Evolutionary conservation across 2,797 vertebrate species (phyloP).

Genomic region (Acanthurus leucopareius): DNA sequence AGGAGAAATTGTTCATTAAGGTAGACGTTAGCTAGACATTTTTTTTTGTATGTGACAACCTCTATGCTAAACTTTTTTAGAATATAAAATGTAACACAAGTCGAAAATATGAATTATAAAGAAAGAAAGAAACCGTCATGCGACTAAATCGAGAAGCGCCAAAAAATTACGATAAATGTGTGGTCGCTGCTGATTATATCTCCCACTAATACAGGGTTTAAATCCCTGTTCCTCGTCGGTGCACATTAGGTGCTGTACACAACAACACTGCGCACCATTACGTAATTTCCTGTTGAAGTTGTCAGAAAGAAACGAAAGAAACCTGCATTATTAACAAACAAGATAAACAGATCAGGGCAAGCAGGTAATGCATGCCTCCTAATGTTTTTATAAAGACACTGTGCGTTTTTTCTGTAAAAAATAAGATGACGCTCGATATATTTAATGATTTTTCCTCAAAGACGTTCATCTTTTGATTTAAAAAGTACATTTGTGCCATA

Average conservation of each 20-base stretch:
- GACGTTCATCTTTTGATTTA: not conserved
- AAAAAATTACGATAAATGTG: no score
- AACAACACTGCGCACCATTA: constrained; percentile 22
- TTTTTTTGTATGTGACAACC: not conserved
- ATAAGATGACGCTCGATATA: not conserved
- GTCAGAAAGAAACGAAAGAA: no score
- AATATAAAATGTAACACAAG: not conserved
- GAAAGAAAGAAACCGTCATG: not conserved
- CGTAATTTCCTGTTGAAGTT: constrained; percentile 60
- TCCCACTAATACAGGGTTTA: no score
- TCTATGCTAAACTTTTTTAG: no score
- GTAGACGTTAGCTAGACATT: not conserved
- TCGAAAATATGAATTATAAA: not conserved
- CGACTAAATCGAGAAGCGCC: not conserved
- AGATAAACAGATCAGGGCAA: not conserved
- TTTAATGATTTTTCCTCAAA: no score
- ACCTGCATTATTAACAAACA: no score
- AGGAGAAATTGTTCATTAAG: not conserved
- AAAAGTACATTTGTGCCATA: not conserved
- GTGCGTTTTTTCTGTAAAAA: not conserved
- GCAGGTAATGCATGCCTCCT: no score
- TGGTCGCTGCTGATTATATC: no score
- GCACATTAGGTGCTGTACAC: constrained; percentile 53
- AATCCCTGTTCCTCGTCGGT: constrained; percentile 57
- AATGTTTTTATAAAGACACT: not conserved